phyloP scores from a whole-genome alignment of 1,140 invertebrate genomes.

The Drosophila subobscura region DNA sequence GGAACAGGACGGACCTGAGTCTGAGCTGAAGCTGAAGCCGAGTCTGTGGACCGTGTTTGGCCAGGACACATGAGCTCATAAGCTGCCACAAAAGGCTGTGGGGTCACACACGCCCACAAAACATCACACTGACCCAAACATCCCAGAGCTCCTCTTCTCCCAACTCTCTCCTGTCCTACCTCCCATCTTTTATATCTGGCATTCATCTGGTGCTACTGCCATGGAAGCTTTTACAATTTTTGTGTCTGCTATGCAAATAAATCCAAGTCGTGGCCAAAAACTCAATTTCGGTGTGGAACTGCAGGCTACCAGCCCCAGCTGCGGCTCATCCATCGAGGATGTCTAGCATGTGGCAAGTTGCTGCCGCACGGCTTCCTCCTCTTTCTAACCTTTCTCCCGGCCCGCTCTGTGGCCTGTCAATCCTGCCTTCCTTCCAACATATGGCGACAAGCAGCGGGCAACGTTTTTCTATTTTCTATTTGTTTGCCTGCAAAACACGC shows the following conservation, averaged over 20 bases:
- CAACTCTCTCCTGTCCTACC: neutral
- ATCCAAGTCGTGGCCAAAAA: slow-evolving; percentile 61
- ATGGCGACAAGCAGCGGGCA: slow-evolving; percentile 51
- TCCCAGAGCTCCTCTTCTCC: neutral
- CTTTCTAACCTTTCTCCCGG: neutral
- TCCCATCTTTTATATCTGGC: slow-evolving; percentile 2
- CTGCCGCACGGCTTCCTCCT: slow-evolving; percentile 15
- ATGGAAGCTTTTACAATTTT: slow-evolving; percentile 48
- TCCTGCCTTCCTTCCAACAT: slow-evolving; percentile 13
- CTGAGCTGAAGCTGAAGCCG: too few species aligned
- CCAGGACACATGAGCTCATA: slow-evolving; percentile 58
- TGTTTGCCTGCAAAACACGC: slow-evolving; percentile 62
- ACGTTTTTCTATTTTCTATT: slow-evolving; percentile 47
- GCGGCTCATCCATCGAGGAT: slow-evolving; percentile 36
- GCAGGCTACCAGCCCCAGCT: slow-evolving; percentile 32
- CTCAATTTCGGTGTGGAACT: slow-evolving; percentile 60
- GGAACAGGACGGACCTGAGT: slow-evolving; percentile 5
- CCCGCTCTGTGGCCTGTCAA: slow-evolving; percentile 1
- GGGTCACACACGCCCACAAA: slow-evolving; percentile 4
- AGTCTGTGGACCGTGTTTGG: too few species aligned
- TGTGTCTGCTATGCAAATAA: slow-evolving; percentile 68
- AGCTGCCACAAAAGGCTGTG: slow-evolving; percentile 60
- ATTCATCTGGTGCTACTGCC: slow-evolving; percentile 12
- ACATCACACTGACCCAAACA: slow-evolving; percentile 6
- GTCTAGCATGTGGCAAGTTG: slow-evolving; percentile 58